Evolutionary conservation across 2,113 vertebrate genomes (phyloP), one percentile per base, ranked within the genome.

Genomic region (Sinocyclocheilus maitianheensis): DNA sequence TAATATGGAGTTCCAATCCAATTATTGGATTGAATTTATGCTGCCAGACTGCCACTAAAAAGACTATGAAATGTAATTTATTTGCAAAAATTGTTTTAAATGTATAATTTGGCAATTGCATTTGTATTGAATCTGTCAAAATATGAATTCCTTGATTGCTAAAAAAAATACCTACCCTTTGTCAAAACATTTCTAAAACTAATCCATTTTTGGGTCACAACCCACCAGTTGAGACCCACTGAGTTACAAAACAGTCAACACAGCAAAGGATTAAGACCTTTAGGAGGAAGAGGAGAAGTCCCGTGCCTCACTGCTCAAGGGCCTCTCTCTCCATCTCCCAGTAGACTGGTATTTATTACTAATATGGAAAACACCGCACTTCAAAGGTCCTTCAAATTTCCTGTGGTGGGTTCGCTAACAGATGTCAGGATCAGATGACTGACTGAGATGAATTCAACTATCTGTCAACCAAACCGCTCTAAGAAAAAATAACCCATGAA

Each of bases 261-360:
- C 34, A 79, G 34, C 18, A 53, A 77, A 30, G 2, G 2, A 77
- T 30, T 53, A 53, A 16, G 48, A 53, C 75, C 75, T 53, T 30
- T 18, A 77, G 24, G 24, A 30, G 75, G 7, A 30, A 51, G 46
- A 16, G 43, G 22, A 51, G 11, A 51, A 51, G 74, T 26, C 46
- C 13, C 18, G 30, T 69, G 30, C 67, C 67, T 69, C 30, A 20
- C 67, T 20, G 30, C 16, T 76, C n/a, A 26, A 75, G n/a, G 22
- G n/a, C 18, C 48, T 48, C 10, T 53, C 48, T 77, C 26, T 34
- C 24, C 13, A 4, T 77, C 46, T 77, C 48, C 24, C 37, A 77
- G 76, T 81, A 88, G 91, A 88, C 93, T 95, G 94, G 92, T 88
- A 93, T 93, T 92, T 92, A 94, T 94, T 94, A 93, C 87, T 92